Conservation (phyloP, 2,888 invertebrate genomes). For the Apoderus coryli region DNA sequence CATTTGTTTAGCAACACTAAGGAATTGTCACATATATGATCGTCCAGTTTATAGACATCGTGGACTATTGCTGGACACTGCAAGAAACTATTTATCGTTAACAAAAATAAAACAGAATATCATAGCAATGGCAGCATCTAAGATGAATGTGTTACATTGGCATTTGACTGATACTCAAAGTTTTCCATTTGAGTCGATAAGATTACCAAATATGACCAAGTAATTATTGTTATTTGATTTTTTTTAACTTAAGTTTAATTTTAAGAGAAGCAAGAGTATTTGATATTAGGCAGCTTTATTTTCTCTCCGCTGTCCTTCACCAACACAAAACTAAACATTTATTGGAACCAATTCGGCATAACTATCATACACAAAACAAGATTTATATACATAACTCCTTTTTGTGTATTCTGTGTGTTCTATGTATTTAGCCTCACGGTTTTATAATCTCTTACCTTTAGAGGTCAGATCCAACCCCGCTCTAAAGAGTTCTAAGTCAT, state of each 20-base stretch:
- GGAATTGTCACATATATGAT: slow-evolving; percentile 54
- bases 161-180: slow-evolving; percentile 83
- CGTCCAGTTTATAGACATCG: slow-evolving; percentile 70
- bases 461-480: too few relatives aligned
- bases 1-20: slow-evolving; percentile 42
- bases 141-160: slow-evolving; percentile 90
- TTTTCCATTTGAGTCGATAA: slow-evolving; percentile 70
- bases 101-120: slow-evolving; percentile 52
- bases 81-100: slow-evolving; percentile 74
- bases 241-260: not conserved
- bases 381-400: too few relatives aligned
- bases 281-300: too few relatives aligned
- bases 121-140: slow-evolving; percentile 76
- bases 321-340: too few relatives aligned
- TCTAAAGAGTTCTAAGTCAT: too few relatives aligned
- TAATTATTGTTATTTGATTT: too few relatives aligned
- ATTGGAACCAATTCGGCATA: too few relatives aligned
- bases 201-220: slow-evolving; percentile 59
- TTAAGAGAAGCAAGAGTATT: not conserved
- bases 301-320: too few relatives aligned
- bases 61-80: slow-evolving; percentile 80
- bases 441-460: too few relatives aligned
- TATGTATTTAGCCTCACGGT: too few relatives aligned
- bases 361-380: too few relatives aligned
- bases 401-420: too few relatives aligned